Base-by-base conservation (phyloP, 2,888 invertebrate species). In the Acrobasis repandana region DNA sequence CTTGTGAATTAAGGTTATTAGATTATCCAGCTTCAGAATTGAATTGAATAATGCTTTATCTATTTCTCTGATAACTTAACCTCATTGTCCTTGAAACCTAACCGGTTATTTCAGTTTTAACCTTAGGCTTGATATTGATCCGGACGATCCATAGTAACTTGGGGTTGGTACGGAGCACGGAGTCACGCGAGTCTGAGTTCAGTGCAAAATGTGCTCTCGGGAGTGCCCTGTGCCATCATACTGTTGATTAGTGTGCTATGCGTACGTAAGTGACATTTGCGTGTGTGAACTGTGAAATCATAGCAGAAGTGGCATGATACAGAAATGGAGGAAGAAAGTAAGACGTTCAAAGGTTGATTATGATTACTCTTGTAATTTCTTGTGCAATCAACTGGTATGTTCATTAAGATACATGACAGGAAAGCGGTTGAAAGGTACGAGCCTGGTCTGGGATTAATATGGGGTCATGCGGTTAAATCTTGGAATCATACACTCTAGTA, bases 101-200 rank as follows among this genome's bases (percentile, higher is more conserved):
- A 78, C 38, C 48, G 65, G 66, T 65, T 60, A 62, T 59, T 61
- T 65, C 61, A 60, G 49, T 60, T 73, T 75, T 76, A 67, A 72
- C 67, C 72, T 71, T 67, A 71, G 74, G 73, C 72, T 72, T 68
- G 69, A 69, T 85, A 83, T 84, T 79, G 83, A 83, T 84, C 84
- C 77, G 68, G 66, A 71, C 76, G 72, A 80, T 79, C 77, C 75
- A 64, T 61, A 64, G 66, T 65, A 64, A 64, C 66, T 71, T 74
- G 79, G 76, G 74, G 75, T 65, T 70, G 71, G 72, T 73, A 67
- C 66, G 72, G 72, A 73, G 72, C 72, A 67, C 66, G 72, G 72
- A 73, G 86, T 79, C 89, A 88, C 89, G 89, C 88, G 79, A 87
- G 65, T 77, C 15, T 74, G 20, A 68, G 70, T 70, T 76, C 77